Base-by-base conservation (phyloP, 2,888 invertebrate genomes). In the Epistrophella euchroma region DNA sequence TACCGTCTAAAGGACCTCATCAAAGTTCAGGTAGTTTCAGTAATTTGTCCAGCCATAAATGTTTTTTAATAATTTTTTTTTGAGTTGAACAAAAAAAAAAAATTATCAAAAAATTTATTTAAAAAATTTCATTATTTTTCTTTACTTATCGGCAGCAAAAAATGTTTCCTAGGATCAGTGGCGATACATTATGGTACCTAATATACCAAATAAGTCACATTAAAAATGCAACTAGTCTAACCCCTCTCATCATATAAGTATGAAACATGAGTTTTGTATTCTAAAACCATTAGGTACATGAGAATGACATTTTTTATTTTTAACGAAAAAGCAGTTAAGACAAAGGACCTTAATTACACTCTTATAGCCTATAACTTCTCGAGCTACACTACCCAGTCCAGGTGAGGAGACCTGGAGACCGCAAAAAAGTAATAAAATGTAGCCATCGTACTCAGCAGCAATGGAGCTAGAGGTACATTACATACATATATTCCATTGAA, bases 291-390 rank as follows among this genome's bases (percentile, higher is more conserved):
- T 60, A 64, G 43, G 11, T 47, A 19, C 17, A 64, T 1, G 9
- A 32, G 32, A 32, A 66, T 35, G 19, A 28, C 25, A 47, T 64
- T 64, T 32, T 62, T 37, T 25, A 25, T 25, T 28, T 37, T 22
- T 17, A 32, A 58, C 55, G 32, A 73, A 82, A 82, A 82, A 66
- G 66, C 58, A 82, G 77, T 82, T 82, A 55, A 58, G 72, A 73
- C 72, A 66, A 72, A 82, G 78, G 45, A 45, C 66, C 78, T 73
- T 82, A 82, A 82, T 77, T 77, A 82, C 82, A 77, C 66, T 19
- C 9, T 66, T 43, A 68, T 60, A 58, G 58, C 77, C 72, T 55
- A 72, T 77, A 66, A 66, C 64, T 60, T 60, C 37, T 37, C 7
- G 7, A 22, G 60, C 7, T 19, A 64, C 17, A 35, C 47, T 32